phyloP scores from a whole-genome alignment of 2,797 vertebrate genomes.

The Cercopithecus neglectus region DNA sequence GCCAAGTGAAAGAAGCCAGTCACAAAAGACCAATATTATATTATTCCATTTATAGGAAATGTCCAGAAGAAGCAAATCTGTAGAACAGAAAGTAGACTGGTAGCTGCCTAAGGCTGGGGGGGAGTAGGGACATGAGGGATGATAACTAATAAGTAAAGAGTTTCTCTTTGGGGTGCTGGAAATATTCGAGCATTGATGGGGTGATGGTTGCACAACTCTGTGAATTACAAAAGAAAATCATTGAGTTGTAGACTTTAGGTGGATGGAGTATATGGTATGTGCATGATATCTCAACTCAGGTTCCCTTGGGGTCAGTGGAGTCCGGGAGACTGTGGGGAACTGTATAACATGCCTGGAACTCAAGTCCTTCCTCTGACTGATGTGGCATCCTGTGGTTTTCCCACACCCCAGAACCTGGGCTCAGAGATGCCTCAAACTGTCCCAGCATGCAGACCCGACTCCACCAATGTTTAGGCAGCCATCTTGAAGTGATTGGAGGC shows the following conservation, averaged over 20 bases:
- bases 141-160: background rate
- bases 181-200: background rate
- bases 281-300: background rate
- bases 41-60: background rate
- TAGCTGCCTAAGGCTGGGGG: background rate
- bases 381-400: background rate
- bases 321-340: background rate
- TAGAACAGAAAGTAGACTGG: background rate
- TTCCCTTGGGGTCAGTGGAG: background rate
- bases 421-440: background rate
- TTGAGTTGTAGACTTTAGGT: background rate
- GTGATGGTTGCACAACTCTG: background rate
- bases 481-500: background rate
- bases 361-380: background rate
- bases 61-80: background rate
- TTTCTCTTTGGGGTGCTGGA: background rate
- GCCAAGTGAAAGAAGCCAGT: background rate
- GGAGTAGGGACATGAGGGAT: background rate
- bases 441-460: background rate
- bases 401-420: background rate
- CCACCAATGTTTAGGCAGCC: background rate
- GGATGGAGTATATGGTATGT: background rate
- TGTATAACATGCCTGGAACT: background rate
- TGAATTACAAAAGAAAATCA: background rate
- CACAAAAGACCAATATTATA: background rate